Percentiles rank a stretch among this genome's conserved stretches.
phyloP scores from a whole-genome alignment of 2,888 invertebrate species.

The Dryobotodes eremita region DNA sequence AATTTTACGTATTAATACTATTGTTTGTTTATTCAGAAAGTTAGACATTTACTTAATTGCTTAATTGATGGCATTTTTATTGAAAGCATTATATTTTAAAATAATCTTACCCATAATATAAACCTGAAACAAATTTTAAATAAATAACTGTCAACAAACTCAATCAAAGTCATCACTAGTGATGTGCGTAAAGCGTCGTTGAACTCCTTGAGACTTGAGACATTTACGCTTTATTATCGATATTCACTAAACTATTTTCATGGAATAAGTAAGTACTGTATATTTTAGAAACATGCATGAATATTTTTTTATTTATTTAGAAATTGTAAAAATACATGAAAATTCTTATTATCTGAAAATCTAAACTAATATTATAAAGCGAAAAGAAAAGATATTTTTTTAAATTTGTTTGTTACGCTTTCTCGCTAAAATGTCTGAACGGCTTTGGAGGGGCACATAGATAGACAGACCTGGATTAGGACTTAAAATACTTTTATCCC shows the following conservation, averaged over 20 bases:
- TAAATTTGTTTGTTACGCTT: too few species aligned
- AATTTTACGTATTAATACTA: not conserved
- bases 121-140: conserved; percentile 73
- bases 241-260: not conserved
- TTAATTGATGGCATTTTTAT: not conserved
- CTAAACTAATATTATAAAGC: too few species aligned
- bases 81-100: not conserved
- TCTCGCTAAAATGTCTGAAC: too few species aligned
- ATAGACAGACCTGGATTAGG: too few species aligned
- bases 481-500: too few species aligned
- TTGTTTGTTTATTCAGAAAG: not conserved
- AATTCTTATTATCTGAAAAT: too few species aligned
- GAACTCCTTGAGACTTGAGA: not conserved
- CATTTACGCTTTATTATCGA: not conserved
- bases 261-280: not conserved
- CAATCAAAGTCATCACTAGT: conserved; percentile 46
- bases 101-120: conserved; percentile 77
- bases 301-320: not conserved
- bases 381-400: too few species aligned
- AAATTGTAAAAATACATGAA: not conserved
- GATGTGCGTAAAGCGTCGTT: conserved; percentile 26
- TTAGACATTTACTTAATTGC: not conserved
- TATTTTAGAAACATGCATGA: not conserved
- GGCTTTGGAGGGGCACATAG: too few species aligned
- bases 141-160: conserved; percentile 70